Evolutionary conservation across 2,888 invertebrate species (phyloP), one percentile per base, ranked within the genome.

Genomic region (Synanthedon tipuliformis): DNA sequence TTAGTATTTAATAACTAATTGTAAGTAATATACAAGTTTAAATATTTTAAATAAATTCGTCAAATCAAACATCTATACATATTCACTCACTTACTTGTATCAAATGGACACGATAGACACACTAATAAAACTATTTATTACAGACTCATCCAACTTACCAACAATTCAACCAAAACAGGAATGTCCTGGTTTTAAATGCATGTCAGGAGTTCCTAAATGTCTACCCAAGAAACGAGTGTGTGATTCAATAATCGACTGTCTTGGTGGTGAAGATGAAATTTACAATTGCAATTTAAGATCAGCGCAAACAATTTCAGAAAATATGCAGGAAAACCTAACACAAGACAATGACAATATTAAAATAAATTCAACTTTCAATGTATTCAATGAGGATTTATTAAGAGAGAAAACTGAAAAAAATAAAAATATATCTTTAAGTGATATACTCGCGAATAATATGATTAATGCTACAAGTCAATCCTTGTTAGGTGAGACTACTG

Each of bases 181-280:
- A 52, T 95, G 95, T 75, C 93, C 94, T 0, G 95, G 95, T 0
- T 92, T 92, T 64, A 85, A 86, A 55, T 95, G 95, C 67, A 81
- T 89, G 56, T 89, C 89, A 65, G 91, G 92, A 48, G 88, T 91
- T 41, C 83, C 87, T 8, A 91, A 89, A 68, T 96, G 95, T 70
- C 80, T 95, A 16, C 87, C 93, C 0, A 83, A 81, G 40, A 89
- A 87, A 58, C 80, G 89, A 58, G 89, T 89, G 52, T 96, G 95
- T 75, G 92, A 96, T 68, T 90, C 89, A 64, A 81, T 89, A 48
- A 90, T 94, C 0, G 93, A 95, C 68, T 96, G 95, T 65, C 78
- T 95, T 27, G 88, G 91, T 48, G 94, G 92, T 16, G 95, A 95
- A 77, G 96, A 96, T 77, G 96, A 96, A 85, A 73, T 89, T 0